phyloP scores from a whole-genome alignment of 1,140 invertebrate genomes.

The Epicauta chinensis region DNA sequence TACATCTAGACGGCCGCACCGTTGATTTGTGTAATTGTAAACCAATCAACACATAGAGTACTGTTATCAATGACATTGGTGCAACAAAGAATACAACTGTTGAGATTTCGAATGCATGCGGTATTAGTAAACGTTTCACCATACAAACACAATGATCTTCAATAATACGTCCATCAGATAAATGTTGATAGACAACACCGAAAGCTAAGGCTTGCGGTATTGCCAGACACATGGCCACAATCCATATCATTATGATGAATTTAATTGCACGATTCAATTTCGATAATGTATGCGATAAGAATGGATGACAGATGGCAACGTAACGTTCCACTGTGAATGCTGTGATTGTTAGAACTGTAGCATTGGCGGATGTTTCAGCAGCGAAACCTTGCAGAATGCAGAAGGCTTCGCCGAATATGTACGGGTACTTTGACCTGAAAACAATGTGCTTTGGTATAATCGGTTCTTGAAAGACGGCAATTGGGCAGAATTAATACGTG shows the following conservation, averaged over 20 bases:
- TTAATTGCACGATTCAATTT: slow-evolving; percentile 66
- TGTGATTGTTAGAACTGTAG: slow-evolving; percentile 87
- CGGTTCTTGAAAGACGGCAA: no score
- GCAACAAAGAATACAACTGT: slow-evolving; percentile 72
- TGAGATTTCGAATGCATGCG: slow-evolving; percentile 64
- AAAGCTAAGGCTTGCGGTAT: slow-evolving; percentile 75
- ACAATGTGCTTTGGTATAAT: no score
- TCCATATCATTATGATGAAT: slow-evolving; percentile 65
- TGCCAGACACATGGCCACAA: slow-evolving; percentile 65
- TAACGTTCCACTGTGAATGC: slow-evolving; percentile 94
- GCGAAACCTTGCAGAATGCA: slow-evolving; percentile 78
- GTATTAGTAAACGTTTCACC: slow-evolving; percentile 43
- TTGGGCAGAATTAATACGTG: no score
- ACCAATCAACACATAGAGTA: slow-evolving; percentile 65
- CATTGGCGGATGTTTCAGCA: slow-evolving; percentile 87
- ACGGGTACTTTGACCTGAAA: slow-evolving; percentile 60
- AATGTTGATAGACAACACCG: slow-evolving; percentile 52
- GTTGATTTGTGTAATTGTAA: slow-evolving; percentile 53
- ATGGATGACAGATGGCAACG: slow-evolving; percentile 89
- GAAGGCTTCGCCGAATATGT: slow-evolving; percentile 79
- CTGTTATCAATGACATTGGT: slow-evolving; percentile 68
- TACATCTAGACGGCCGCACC: slow-evolving; percentile 27
- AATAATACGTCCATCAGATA: slow-evolving; percentile 50
- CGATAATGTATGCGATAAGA: slow-evolving; percentile 80
- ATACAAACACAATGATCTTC: slow-evolving; percentile 39